Evolutionary conservation across 2,113 vertebrate genomes (phyloP).

Genomic region (Triplophysa dalaica): DNA sequence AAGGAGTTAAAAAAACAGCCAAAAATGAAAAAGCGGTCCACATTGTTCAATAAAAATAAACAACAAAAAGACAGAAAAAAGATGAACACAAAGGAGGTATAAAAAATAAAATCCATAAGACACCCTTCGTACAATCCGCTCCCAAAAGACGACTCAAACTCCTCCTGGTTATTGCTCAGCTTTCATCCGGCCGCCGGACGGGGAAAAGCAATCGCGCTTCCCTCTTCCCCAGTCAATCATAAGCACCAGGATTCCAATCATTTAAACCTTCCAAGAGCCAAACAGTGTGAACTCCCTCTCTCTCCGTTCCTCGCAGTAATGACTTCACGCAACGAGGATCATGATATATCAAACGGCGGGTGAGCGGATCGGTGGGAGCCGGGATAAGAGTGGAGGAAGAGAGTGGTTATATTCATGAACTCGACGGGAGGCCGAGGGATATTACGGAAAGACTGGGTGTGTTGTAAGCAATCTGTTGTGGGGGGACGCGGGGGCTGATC

Average conservation of each 20-base stretch:
- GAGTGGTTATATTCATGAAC: conserved; percentile 52
- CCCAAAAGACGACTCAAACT: conserved; percentile 45
- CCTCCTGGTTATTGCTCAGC: conserved; percentile 54
- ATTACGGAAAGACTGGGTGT: conserved; percentile 22
- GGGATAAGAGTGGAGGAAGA: conserved; percentile 35
- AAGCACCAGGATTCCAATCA: conserved; percentile 52
- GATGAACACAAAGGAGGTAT: conserved; percentile 1
- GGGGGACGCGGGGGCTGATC: background rate
- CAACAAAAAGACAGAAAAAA: background rate
- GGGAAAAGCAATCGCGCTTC: conserved; percentile 64
- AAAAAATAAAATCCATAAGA: conserved; percentile 18
- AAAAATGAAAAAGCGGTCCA: background rate
- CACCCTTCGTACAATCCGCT: conserved; percentile 8
- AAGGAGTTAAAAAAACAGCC: background rate
- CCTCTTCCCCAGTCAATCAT: conserved; percentile 58
- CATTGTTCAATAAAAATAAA: conserved; percentile 21
- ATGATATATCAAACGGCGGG: conserved; percentile 52
- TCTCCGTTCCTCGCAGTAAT: conserved; percentile 39
- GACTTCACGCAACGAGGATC: conserved; percentile 57
- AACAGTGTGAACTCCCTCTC: conserved; percentile 39
- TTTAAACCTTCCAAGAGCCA: conserved; percentile 51
- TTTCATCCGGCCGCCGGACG: conserved; percentile 48
- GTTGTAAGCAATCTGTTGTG: conserved; percentile 37
- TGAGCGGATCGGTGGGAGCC: conserved; percentile 31
- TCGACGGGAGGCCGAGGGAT: conserved; percentile 38